Evolutionary conservation across 1,140 invertebrate genomes (phyloP).

Genomic region (Lerema accius): DNA sequence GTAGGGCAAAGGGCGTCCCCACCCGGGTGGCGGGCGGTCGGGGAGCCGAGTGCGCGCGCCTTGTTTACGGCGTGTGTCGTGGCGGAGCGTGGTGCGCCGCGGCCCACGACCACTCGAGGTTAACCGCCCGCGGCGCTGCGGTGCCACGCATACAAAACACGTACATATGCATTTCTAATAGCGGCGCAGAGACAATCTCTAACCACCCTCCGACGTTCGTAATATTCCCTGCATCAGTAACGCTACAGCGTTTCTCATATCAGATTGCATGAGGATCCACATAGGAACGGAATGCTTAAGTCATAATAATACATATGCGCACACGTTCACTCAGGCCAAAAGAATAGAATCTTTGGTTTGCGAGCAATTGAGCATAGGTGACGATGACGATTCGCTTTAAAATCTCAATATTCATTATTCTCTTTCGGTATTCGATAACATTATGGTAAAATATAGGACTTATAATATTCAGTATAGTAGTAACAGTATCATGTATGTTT

Average conservation of each 20-base stretch:
- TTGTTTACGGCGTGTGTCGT: conserved; percentile 68
- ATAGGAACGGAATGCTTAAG: too few species aligned
- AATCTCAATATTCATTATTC: too few species aligned
- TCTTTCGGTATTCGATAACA: too few species aligned
- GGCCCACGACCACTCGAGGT: conserved; percentile 40
- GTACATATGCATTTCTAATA: conserved; percentile 17
- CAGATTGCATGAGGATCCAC: background rate
- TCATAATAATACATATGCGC: too few species aligned
- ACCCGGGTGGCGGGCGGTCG: conserved; percentile 7
- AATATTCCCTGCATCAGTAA: background rate
- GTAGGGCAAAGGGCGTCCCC: conserved; percentile 14
- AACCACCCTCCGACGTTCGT: background rate
- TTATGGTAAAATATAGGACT: too few species aligned
- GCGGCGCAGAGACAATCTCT: conserved; percentile 2
- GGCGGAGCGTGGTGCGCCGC: conserved; percentile 6
- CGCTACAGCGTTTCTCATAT: background rate
- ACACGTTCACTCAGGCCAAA: too few species aligned
- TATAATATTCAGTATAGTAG: too few species aligned
- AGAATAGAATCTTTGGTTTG: too few species aligned
- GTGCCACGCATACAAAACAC: conserved; percentile 32
- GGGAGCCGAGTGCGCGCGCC: conserved; percentile 42
- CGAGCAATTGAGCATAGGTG: too few species aligned
- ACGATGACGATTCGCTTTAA: too few species aligned
- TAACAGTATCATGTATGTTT: too few species aligned
- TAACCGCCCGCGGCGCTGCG: conserved; percentile 36